Evolutionary conservation across 1,140 invertebrate species (phyloP), one percentile per base, ranked within the genome.

Genomic region (Oedothorax gibbosus): DNA sequence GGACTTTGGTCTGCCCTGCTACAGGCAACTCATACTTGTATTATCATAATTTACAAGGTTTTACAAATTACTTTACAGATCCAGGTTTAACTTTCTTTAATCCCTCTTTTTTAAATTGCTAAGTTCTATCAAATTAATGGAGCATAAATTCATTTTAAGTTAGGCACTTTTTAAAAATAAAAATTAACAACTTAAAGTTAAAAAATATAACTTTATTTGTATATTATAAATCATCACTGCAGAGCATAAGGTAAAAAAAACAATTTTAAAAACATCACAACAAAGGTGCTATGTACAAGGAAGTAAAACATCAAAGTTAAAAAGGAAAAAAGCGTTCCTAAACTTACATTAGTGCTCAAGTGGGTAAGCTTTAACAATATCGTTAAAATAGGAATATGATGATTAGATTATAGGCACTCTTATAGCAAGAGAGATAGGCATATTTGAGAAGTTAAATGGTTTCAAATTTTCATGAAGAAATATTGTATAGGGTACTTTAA

Each of bases 191-290:
- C 51, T 54, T 66, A 66, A 66, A 54, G 64, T 79, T 79, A 79
- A 79, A 79, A 79, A 79, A 79, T 79, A 79, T 79, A 66, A 79
- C 62, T 79, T 79, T 79, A 79, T 79, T 79, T 79, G 77, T 65
- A 21, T 66, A 68, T 54, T 56, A 75, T 79, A 79, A 79, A 79
- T 79, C 49, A 68, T 79, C 77, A 79, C 64, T 79, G 62, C 77
- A 66, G 49, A 79, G 77, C 77, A 79, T 54, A 66, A 78, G 62
- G 54, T 65, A 53, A 78, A 78, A 78, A 78, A 65, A 20, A 60
- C 57, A 35, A 79, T 66, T 18, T 65, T 35, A 62, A 77, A 53
- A 79, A 79, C 64, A 68, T 79, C 56, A 79, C 51, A 79, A 65
- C 51, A 66, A 79, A 79, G 50, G 50, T 79, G 62, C 62, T 64